Base-by-base conservation (phyloP, 2,797 vertebrate genomes). In the Myotis daubentonii region DNA sequence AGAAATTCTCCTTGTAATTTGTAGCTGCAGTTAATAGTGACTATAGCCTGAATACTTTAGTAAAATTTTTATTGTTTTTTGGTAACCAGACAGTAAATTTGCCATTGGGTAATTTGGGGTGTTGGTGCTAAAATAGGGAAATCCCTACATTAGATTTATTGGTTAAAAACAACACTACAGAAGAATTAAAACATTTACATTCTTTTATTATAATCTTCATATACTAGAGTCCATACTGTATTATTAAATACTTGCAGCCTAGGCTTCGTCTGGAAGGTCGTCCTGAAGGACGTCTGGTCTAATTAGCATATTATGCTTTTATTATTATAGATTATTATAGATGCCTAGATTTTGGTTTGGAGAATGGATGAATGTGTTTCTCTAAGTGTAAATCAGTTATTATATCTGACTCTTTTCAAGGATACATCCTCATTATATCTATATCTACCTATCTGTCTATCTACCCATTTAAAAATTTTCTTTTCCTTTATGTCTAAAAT, bases 11-110 rank as follows among this genome's bases (percentile, higher is more conserved):
- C 74, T 81, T 94, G 8, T 90, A 95, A 87, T 89, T 92, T 93
- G 72, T 92, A 90, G 41, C 23, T 55, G 38, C 44, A 87, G 55
- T 84, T 76, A 87, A 84, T 83, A 70, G n/a, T 71, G 66, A 80
- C n/a, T 95, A 8, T 75, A 87, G 38, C 38, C 57, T 71, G 68
- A 80, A 70, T 82, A 76, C 25, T 82, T 89, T 62, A 89, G 55
- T 89, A 93, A 93, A 89, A 83, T 89, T 25, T 92, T 91, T 86
- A 83, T 74, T 30, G 81, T 91, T n/a, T 86, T 84, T 89, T 87
- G 89, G 38, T 93, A 62, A 74, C 51, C 44, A 92, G 81, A 87
- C 53, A 89, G 19, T 41, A 68, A 66, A 74, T 92, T 92, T 94
- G 28, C 65, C 49, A 20, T 60, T 89, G 55, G 23, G 30, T 91